A percentile compares a stretch with the other conserved stretches of the same genome.
These are phyloP conservation scores for Loripinus fragilis DNA, from an alignment of 2,888 invertebrate genomes.

Conservation along the genomic window DNA sequence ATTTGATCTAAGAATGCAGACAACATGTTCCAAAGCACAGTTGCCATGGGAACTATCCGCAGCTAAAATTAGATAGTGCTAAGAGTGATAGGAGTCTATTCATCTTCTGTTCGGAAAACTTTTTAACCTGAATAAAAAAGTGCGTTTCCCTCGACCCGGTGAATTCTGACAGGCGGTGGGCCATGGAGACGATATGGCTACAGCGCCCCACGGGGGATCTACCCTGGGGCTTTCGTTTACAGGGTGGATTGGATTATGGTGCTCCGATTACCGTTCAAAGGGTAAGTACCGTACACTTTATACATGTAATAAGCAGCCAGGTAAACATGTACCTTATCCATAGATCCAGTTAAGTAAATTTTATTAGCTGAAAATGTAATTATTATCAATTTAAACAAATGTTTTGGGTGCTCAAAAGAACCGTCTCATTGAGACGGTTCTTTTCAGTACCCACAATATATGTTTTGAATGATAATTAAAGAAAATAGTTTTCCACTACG, in stretches of 20 bases:
- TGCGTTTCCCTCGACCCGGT: background rate
- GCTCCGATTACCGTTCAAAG: slow-evolving; percentile 80
- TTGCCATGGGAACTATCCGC: slow-evolving; percentile 59
- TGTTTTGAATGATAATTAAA: too few species aligned
- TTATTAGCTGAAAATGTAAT: too few species aligned
- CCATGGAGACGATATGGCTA: slow-evolving; percentile 82
- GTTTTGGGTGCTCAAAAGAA: too few species aligned
- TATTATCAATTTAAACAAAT: too few species aligned
- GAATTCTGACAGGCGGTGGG: background rate
- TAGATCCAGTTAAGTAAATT: too few species aligned
- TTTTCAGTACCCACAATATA: too few species aligned
- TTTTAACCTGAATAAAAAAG: background rate
- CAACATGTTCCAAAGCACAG: slow-evolving; percentile 57
- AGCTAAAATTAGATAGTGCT: slow-evolving; percentile 63
- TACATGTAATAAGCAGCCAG: background rate
- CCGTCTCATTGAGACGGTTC: too few species aligned
- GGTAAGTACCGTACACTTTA: slow-evolving; percentile 70
- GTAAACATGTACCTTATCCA: background rate
- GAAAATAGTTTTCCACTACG: too few species aligned
- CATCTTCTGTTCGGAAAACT: slow-evolving; percentile 16
- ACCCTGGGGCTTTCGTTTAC: slow-evolving; percentile 83
- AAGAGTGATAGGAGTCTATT: slow-evolving; percentile 51
- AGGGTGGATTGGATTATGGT: slow-evolving; percentile 81
- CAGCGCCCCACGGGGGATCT: slow-evolving; percentile 77
- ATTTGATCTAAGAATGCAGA: slow-evolving; percentile 53